Percentiles rank a stretch among this genome's conserved stretches.
Conservation (phyloP, 1,140 invertebrate genomes). For the Drosophila kepulauana region DNA sequence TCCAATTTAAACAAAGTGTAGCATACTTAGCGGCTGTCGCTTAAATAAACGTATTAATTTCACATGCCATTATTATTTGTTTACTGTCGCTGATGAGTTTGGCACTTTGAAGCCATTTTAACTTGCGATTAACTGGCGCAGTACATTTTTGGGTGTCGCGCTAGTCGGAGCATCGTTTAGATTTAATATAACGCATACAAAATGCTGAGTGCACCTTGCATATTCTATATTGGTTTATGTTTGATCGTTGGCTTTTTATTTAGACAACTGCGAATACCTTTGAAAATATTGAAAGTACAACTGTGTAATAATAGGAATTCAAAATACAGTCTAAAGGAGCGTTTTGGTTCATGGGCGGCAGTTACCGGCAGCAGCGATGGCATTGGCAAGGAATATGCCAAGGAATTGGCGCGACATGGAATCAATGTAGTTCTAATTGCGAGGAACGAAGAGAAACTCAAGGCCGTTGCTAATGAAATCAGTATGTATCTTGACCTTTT, state of each 20-base stretch:
- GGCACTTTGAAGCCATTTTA: too few species aligned
- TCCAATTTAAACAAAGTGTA: neutral
- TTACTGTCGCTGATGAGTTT: too few species aligned
- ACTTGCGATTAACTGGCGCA: too few species aligned
- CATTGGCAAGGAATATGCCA: slow-evolving; percentile 95
- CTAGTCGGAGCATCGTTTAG: too few species aligned
- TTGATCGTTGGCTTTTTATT: slow-evolving; percentile 63
- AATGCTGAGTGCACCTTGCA: slow-evolving; percentile 46
- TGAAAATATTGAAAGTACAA: slow-evolving; percentile 30
- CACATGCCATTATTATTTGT: too few species aligned
- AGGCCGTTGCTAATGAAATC: slow-evolving; percentile 91
- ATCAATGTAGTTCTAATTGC: slow-evolving; percentile 95
- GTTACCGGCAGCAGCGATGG: slow-evolving; percentile 98
- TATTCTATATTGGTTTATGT: slow-evolving; percentile 61
- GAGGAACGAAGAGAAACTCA: slow-evolving; percentile 90
- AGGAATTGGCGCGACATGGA: slow-evolving; percentile 91
- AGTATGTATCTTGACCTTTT: slow-evolving; percentile 84
- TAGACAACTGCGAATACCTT: slow-evolving; percentile 63
- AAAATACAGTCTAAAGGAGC: slow-evolving; percentile 48
- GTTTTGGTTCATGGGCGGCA: slow-evolving; percentile 84
- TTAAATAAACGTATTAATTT: neutral
- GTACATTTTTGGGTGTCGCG: too few species aligned
- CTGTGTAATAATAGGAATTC: neutral
- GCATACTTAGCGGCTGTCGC: slow-evolving; percentile 23
- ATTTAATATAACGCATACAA: neutral